A percentile compares a stretch with the other conserved stretches of the same genome.
Evolutionary conservation across 2,113 vertebrate species (phyloP).

Genomic region (Turdus rufiventris): DNA sequence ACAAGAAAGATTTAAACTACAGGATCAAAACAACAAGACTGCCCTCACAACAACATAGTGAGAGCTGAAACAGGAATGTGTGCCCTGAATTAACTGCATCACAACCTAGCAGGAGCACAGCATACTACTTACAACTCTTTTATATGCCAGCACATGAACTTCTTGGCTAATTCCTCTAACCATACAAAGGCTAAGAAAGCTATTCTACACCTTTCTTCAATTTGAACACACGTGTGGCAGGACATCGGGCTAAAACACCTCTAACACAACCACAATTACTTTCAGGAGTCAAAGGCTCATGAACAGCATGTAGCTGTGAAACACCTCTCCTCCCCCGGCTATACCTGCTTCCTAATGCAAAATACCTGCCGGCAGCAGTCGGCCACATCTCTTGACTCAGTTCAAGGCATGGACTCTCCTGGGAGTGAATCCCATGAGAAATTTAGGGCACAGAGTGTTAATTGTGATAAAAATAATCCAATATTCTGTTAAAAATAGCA

Average conservation of each 20-base stretch:
- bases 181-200: neutral
- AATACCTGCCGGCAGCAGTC: neutral
- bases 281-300: neutral
- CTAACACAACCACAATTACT: neutral
- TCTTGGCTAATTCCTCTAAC: neutral
- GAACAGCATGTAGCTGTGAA: neutral
- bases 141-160: accelerated
- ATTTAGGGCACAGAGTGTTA: neutral
- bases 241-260: neutral
- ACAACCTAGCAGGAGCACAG: neutral
- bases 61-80: neutral
- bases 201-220: neutral
- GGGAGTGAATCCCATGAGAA: neutral
- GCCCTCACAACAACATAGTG: neutral
- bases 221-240: accelerated
- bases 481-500: neutral
- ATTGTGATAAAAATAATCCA: neutral
- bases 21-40: accelerated
- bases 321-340: neutral
- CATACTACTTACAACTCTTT: neutral
- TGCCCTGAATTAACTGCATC: neutral
- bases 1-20: neutral
- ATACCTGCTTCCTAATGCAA: neutral
- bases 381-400: neutral
- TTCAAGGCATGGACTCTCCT: neutral